Conservation (phyloP, 2,797 vertebrate species). For the Acanthurus lineatus region DNA sequence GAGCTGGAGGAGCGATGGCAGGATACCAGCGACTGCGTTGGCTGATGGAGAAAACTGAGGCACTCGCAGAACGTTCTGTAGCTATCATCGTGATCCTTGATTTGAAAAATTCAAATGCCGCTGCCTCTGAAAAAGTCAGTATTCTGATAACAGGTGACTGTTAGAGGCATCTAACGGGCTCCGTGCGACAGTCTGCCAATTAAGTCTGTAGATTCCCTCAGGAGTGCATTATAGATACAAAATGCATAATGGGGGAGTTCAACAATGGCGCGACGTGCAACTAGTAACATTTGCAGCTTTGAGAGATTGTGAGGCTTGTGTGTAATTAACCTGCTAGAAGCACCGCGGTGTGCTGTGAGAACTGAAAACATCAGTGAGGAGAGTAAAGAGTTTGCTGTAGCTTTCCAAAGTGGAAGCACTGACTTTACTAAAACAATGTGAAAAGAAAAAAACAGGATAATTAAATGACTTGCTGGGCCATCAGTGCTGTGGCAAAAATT, state of each 20-base stretch:
- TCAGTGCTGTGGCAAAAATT: slow-evolving; percentile 36
- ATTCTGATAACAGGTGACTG: slow-evolving; percentile 48
- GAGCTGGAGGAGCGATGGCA: slow-evolving; percentile 51
- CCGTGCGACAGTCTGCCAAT: slow-evolving; percentile 55
- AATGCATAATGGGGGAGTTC: slow-evolving; percentile 45
- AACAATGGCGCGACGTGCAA: slow-evolving; percentile 42
- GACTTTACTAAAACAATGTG: slow-evolving; percentile 35
- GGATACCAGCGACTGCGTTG: slow-evolving; percentile 27
- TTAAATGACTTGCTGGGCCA: slow-evolving; percentile 27
- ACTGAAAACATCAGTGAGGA: slow-evolving; percentile 33
- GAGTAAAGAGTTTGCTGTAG: slow-evolving; percentile 31
- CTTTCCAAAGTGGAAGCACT: slow-evolving; percentile 22
- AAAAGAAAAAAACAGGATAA: slow-evolving; percentile 33
- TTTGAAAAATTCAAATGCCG: slow-evolving; percentile 33
- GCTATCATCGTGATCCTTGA: slow-evolving; percentile 19
- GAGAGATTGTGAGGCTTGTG: slow-evolving; percentile 45
- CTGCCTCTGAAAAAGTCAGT: slow-evolving; percentile 28
- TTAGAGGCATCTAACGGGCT: slow-evolving; percentile 43
- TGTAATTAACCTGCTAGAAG: slow-evolving; percentile 62
- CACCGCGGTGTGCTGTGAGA: slow-evolving; percentile 35
- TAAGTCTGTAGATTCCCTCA: slow-evolving; percentile 37
- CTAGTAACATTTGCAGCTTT: slow-evolving; percentile 40
- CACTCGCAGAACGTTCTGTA: slow-evolving; percentile 32
- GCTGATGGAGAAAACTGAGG: slow-evolving; percentile 43
- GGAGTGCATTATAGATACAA: slow-evolving; percentile 43